Evolutionary conservation across 2,888 invertebrate species (phyloP).

Genomic region (Adineta ricciae): DNA sequence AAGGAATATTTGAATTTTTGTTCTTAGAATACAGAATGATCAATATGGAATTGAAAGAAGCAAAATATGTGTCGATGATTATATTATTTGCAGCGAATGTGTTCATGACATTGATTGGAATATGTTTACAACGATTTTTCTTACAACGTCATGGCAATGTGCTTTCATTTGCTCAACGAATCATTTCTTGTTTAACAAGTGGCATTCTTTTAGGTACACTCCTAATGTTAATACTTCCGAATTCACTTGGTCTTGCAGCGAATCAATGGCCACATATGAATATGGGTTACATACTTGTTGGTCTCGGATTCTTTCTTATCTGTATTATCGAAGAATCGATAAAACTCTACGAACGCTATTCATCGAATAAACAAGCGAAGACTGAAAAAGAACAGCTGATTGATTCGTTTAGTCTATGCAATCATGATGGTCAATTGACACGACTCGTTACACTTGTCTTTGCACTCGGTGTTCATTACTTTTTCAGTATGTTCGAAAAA

Average conservation of each 20-base stretch:
- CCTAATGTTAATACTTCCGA: background rate
- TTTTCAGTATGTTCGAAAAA: background rate
- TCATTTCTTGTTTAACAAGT: background rate
- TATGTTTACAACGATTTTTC: background rate
- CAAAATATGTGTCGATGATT: background rate
- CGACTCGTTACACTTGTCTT: background rate
- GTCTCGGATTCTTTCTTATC: background rate
- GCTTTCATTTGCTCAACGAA: background rate
- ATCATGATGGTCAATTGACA: background rate
- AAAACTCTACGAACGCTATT: background rate
- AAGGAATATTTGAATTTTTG: background rate
- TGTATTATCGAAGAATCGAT: background rate
- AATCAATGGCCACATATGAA: background rate
- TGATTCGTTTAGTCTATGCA: background rate
- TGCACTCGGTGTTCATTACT: constrained; percentile 4
- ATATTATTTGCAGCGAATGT: background rate
- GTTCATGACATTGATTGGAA: background rate
- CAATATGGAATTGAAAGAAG: background rate
- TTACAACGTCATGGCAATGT: background rate
- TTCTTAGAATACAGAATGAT: background rate
- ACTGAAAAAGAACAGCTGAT: background rate
- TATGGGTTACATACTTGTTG: background rate
- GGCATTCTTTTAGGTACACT: background rate
- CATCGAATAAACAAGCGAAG: background rate
- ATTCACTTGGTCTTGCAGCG: background rate